Evolutionary conservation across 2,888 invertebrate species (phyloP), one percentile per base, ranked within the genome.

Genomic region (Dynastes hyllus): DNA sequence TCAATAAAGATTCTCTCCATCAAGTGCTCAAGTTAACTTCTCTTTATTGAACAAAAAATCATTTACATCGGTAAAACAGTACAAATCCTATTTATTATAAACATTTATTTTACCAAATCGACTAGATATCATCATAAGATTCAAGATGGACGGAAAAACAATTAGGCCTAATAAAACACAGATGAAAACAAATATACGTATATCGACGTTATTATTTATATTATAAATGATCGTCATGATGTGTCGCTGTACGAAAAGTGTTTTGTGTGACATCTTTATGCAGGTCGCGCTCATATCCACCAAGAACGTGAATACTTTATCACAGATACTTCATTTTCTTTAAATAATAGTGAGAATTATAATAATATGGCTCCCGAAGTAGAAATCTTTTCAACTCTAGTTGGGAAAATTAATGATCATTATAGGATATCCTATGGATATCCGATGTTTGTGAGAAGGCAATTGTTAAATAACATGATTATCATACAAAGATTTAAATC

Each of bases 111-210:
- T 75, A 75, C 73, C 73, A 75, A 75, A 61, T 75, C 45, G 73
- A 75, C 73, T 75, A 75, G 73, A 75, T 75, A 61, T 45, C 55
- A 75, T 75, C 73, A 75, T 75, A 75, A 75, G 73, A 75, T 61
- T 58, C 40, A 61, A 63, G 61, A 75, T 75, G 73, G 73, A 75
- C 73, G 73, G 73, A 75, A 45, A 75, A 61, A 75, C 61, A 75
- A 75, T 75, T 75, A 75, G 27, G 73, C 61, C 73, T 75, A 75
- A 61, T 50, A 61, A 45, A 75, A 75, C 40, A 75, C 27, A 75
- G 45, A 75, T 45, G 22, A 75, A 40, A 75, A 55, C 22, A 37
- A 55, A 58, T 55, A 58, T 71, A 22, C 29, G 9, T 58, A n/a
- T 69, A 66, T 66, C 13, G 16, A 40, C 45, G 9, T 29, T 8